These are phyloP conservation scores for Harpagoxenus sublaevis DNA, from an alignment of 2,888 invertebrate genomes.

Conservation along the genomic window DNA sequence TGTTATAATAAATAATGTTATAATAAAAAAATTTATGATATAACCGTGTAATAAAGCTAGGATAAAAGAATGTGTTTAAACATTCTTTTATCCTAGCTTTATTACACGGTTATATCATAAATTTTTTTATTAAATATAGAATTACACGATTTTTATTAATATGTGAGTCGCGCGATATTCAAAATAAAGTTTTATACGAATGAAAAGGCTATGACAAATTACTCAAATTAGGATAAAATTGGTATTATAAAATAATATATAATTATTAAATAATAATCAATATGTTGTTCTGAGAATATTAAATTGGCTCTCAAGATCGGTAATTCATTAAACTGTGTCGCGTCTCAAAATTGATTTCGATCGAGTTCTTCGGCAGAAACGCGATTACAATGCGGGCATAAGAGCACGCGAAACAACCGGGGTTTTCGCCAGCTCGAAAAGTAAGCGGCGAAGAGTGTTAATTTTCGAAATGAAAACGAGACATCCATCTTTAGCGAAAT, in stretches of 20 bases:
- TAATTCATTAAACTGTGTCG: not conserved
- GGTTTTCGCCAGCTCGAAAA: conserved; percentile 3
- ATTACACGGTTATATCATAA: too few relatives aligned
- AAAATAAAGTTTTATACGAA: not conserved
- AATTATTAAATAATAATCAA: conserved; percentile 2
- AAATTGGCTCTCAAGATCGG: not conserved
- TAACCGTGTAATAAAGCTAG: too few relatives aligned
- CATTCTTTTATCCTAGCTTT: not conserved
- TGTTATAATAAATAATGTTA: too few relatives aligned
- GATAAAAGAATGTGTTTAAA: too few relatives aligned
- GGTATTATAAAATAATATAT: not conserved
- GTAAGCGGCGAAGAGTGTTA: conserved; percentile 83
- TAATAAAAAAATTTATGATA: too few relatives aligned
- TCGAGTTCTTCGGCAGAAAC: not conserved
- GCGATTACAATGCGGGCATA: not conserved
- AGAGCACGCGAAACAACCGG: not conserved
- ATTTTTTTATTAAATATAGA: not conserved
- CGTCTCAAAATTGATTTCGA: not conserved
- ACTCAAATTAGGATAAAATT: not conserved
- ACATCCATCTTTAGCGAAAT: conserved; percentile 84
- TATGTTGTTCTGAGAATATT: not conserved
- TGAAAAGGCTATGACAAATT: not conserved
- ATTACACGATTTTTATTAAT: not conserved
- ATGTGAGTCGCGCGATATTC: not conserved
- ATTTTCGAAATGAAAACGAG: conserved; percentile 86